Conservation (phyloP, 2,888 invertebrate genomes). For the Saturnia pavonia region DNA sequence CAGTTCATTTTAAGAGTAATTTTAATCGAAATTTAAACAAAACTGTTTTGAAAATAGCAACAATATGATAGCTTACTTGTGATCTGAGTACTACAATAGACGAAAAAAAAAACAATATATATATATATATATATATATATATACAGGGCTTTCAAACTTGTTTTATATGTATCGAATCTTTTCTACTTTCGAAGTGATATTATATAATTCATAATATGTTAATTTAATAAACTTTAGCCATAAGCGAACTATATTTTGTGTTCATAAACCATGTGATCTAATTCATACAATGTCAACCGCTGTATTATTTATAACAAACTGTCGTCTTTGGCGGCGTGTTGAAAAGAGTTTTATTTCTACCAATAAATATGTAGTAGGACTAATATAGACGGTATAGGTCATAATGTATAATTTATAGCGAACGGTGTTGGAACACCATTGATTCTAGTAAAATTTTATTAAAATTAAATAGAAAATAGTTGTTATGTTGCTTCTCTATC, state of each 20-base stretch:
- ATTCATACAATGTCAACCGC: slow-evolving; percentile 41
- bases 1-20: slow-evolving; percentile 39
- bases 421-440: slow-evolving; percentile 20
- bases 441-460: slow-evolving; percentile 27
- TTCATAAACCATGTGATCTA: slow-evolving; percentile 58
- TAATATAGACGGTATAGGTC: slow-evolving; percentile 12
- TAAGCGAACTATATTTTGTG: slow-evolving; percentile 65
- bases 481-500: slow-evolving; percentile 20
- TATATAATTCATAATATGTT: slow-evolving; percentile 42
- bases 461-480: slow-evolving; percentile 24
- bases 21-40: slow-evolving; percentile 32
- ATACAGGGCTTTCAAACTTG: slow-evolving; percentile 59
- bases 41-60: slow-evolving; percentile 53
- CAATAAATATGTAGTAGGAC: slow-evolving; percentile 3
- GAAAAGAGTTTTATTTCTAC: slow-evolving; percentile 20
- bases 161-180: slow-evolving; percentile 48
- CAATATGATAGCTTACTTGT: slow-evolving; percentile 36
- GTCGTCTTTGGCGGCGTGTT: slow-evolving; percentile 10
- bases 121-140: slow-evolving; percentile 45
- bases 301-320: slow-evolving; percentile 18
- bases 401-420: background rate
- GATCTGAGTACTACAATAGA: slow-evolving; percentile 52
- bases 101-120: slow-evolving; percentile 46
- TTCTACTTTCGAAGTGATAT: slow-evolving; percentile 46
- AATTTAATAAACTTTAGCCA: slow-evolving; percentile 50